Percentiles rank a stretch among this genome's conserved stretches.
These are phyloP conservation scores for Leptinotarsa defecta DNA, from an alignment of 1,140 invertebrate species.

Conservation along the genomic window DNA sequence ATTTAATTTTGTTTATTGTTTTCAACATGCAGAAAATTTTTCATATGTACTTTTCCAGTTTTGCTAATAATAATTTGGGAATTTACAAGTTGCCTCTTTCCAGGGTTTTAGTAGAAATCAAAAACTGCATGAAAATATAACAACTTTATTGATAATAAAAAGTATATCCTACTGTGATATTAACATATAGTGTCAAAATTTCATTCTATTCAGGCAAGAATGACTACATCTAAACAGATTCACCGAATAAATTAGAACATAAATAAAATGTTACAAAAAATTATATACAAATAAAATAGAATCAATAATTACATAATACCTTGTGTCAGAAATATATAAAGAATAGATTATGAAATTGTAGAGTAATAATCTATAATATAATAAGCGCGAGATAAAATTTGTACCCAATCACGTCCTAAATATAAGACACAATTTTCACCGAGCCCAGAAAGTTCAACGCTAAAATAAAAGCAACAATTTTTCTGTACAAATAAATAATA, in stretches of 20 bases:
- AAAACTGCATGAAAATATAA: slow-evolving; percentile 35
- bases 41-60: no score
- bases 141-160: slow-evolving; percentile 41
- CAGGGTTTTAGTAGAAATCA: not conserved
- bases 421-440: slow-evolving; percentile 14
- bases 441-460: slow-evolving; percentile 11
- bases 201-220: slow-evolving; percentile 49
- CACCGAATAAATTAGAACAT: slow-evolving; percentile 28
- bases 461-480: slow-evolving; percentile 38
- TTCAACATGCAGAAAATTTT: no score
- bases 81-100: no score
- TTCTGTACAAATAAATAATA: slow-evolving; percentile 48
- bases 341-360: slow-evolving; percentile 14
- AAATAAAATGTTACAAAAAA: slow-evolving; percentile 37
- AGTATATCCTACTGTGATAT: slow-evolving; percentile 46
- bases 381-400: slow-evolving; percentile 22
- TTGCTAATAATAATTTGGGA: no score
- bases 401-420: slow-evolving; percentile 17
- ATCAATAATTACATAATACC: slow-evolving; percentile 27
- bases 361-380: not conserved
- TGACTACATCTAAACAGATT: slow-evolving; percentile 33
- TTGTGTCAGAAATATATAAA: slow-evolving; percentile 28
- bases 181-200: slow-evolving; percentile 35
- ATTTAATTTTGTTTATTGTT: no score
- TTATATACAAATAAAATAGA: slow-evolving; percentile 25